Evolutionary conservation across 1,140 invertebrate species (phyloP), one percentile per base, ranked within the genome.

Genomic region (Drosophila pruinosa): DNA sequence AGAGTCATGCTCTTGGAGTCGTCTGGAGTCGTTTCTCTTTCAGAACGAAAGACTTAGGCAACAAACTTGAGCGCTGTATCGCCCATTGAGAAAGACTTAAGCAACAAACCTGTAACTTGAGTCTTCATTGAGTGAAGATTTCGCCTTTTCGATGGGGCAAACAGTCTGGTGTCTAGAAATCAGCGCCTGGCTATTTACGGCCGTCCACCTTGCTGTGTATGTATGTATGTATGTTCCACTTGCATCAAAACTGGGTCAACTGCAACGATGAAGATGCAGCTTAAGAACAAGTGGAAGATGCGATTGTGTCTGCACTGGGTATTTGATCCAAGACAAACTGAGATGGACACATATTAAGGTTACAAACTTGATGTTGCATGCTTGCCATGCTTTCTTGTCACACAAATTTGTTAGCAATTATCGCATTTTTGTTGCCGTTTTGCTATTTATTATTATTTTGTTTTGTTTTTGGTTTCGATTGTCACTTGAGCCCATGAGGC

Each of bases 171-270:
- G 47, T 56, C 75, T 65, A 68, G 48, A 72, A 61, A 80, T 80
- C 68, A 50, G 21, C 48, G 63, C 36, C 71, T 56, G 57, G 67
- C 81, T 81, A 72, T 85, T 85, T 86, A 85, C 86, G 81, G 43
- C 43, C 43, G 12, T 82, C 68, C 77, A 85, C 59, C 53, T 70
- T 50, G 52, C 56, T 62, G 69, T 43, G 24, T 31, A 2, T 12
- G 53, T 41, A 12, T 41, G 82, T 69, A 17, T 77, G 67, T 80
- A 72, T 75, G 86, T 89, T 89, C 88, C 88, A 90, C 88, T 90
- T 90, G 88, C 88, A 73, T 45, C 38, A 39, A 78, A 90, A 90
- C 88, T 90, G 79, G 88, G 88, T 90, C 88, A 89, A 8, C 48
- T 50, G 47, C 47, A 39, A 71, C 36, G 15, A 59, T 34, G 62